phyloP scores from a whole-genome alignment of 2,888 invertebrate species.

The Tiliacea citrago region DNA sequence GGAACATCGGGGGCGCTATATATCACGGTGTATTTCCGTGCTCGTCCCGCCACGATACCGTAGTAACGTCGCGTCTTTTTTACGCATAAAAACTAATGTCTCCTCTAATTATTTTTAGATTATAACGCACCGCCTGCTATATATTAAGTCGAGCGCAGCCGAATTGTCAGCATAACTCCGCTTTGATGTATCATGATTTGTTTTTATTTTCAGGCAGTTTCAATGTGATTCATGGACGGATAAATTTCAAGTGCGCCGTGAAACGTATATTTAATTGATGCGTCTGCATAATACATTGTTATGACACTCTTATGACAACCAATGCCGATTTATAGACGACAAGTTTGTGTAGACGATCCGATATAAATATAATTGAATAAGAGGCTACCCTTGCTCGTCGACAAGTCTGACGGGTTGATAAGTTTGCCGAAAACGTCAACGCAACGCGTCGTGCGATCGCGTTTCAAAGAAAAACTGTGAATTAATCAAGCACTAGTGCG shows the following conservation, averaged over 20 bases:
- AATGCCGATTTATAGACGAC: slow-evolving; percentile 69
- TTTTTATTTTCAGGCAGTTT: slow-evolving; percentile 88
- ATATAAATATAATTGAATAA: slow-evolving; percentile 66
- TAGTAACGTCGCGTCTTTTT: slow-evolving; percentile 87
- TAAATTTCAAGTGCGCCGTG: slow-evolving; percentile 87
- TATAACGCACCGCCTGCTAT: slow-evolving; percentile 89
- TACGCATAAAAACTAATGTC: slow-evolving; percentile 90
- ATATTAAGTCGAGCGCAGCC: slow-evolving; percentile 88
- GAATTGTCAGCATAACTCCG: slow-evolving; percentile 90
- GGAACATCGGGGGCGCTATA: slow-evolving; percentile 81
- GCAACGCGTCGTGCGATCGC: slow-evolving; percentile 79
- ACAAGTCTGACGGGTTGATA: slow-evolving; percentile 79
- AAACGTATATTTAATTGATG: slow-evolving; percentile 87
- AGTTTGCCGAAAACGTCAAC: slow-evolving; percentile 83
- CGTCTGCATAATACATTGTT: slow-evolving; percentile 82
- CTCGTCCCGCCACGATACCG: slow-evolving; percentile 78
- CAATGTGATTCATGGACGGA: slow-evolving; percentile 88
- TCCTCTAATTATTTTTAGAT: slow-evolving; percentile 91
- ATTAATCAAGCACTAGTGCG: slow-evolving; percentile 86
- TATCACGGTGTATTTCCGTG: slow-evolving; percentile 89
- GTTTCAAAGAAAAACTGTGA: slow-evolving; percentile 88
- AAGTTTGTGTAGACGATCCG: slow-evolving; percentile 47
- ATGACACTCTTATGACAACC: slow-evolving; percentile 80
- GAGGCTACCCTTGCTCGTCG: slow-evolving; percentile 67
- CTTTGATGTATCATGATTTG: slow-evolving; percentile 90